Evolutionary conservation across 2,888 invertebrate species (phyloP), one percentile per base, ranked within the genome.

Genomic region (Lordiphosa andalusiaca): DNA sequence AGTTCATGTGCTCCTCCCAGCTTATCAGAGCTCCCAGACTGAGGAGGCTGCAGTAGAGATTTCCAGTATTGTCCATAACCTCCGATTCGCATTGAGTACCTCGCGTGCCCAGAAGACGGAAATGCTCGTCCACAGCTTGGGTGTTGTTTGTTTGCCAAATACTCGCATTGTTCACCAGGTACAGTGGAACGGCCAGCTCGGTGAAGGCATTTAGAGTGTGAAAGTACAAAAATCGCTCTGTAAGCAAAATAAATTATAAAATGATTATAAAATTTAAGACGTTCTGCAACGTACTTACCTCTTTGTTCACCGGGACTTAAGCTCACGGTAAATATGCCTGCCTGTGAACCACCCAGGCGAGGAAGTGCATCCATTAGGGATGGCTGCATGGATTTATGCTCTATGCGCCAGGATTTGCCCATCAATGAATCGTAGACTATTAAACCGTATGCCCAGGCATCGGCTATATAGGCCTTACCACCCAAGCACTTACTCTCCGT

Each of bases 81-180:
- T 95, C 91, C 0, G 95, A 93, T 7, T 93, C 94, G 10, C 93
- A 91, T 86, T 95, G 95, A 0, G 93, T 92, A 53, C 94, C 91
- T 49, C 91, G 90, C 60, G 89, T 87, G 41, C 91, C 89, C 61
- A 92, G 91, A 46, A 91, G 81, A 23, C 90, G 87, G 78, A 93
- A 93, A 16, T 91, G 87, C 46, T 90, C 47, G 13, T 56, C 39
- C 1, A 37, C 23, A 4, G 91, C 88, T 0, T 86, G 87, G 0
- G 90, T 88, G 5, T 89, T 87, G 41, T 90, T 73, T 0, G 64
- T 52, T 10, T 57, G 53, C 88, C 93, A 93, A 4, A 80, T 36
- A 0, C 90, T 88, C 9, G 87, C 82, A 73, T 94, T 93, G 67
- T 92, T 90, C 19, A 93, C 86, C 10, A 92, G 70, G 0, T 90